Evolutionary conservation across 2,113 vertebrate genomes (phyloP), one percentile per base, ranked within the genome.

Genomic region (Dicaeum eximium): DNA sequence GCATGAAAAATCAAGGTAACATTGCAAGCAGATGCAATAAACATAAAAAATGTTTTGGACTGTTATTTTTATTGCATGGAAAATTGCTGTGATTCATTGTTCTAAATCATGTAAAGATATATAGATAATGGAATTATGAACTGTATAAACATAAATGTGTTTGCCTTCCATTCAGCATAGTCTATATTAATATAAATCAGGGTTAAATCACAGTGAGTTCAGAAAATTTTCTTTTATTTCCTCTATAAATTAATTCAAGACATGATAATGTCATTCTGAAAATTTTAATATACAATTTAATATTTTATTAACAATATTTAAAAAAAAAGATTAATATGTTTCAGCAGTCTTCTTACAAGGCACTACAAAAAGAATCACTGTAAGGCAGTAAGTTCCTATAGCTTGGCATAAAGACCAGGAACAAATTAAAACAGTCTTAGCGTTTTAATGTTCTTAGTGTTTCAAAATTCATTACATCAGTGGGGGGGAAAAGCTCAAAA

Each of bases 241-340:
- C 50, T 58, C 91, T 88, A 96, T 98, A 97, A 98, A 98, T 95
- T 96, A 96, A 92, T 78, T 92, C 56, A 91, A 89, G 90, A 94
- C 80, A 64, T 20, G 37, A 92, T 85, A 95, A 95, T 95, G 91
- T 94, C n/a, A 91, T 93, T 97, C 88, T 89, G 91, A 96, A 97
- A 93, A 90, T 94, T 96, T 95, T 97, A 98, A 96, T 96, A 96
- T 31, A 22, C 80, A 93, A 94, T 95, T 98, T 98, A 97, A 98
- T 97, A 97, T 98, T 98, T 97, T 97, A 97, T 98, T 97, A 97
- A 96, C 80, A 95, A 71, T 84, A 38, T 95, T 97, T 96, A 93
- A 92, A 77, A 85, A 85, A 95, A 94, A 96, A 96, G 69, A 94
- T 93, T 77, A 13, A 73, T 97, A 51, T 90, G 69, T 86, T 94